A percentile compares a stretch with the other conserved stretches of the same genome.
phyloP scores from a whole-genome alignment of 1,140 invertebrate genomes.

The Bombyx mori region ASM3026992v2 NC_085115.1:12749001-12749500 shows the following conservation, averaged over 20 bases:
- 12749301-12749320: background rate
- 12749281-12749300: conserved; percentile 29
- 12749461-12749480: conserved; percentile 21
- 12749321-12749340: background rate
- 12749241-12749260: conserved; percentile 22
- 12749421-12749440: conserved; percentile 21
- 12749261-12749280: conserved; percentile 36
- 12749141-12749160: background rate
- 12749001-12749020: no score
- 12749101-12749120: background rate
- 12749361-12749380: background rate
- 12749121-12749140: background rate
- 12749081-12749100: background rate
- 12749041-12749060: background rate
- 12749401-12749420: conserved; percentile 4
- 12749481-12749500: conserved; percentile 24
- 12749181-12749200: background rate
- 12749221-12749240: conserved; percentile 37
- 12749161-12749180: background rate
- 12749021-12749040: no score
- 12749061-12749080: background rate
- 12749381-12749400: conserved; percentile 1
- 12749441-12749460: conserved; percentile 13
- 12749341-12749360: background rate
- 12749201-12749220: background rate